Base-by-base conservation (phyloP, 2,888 invertebrate genomes). In the Strigamia maritima region DNA sequence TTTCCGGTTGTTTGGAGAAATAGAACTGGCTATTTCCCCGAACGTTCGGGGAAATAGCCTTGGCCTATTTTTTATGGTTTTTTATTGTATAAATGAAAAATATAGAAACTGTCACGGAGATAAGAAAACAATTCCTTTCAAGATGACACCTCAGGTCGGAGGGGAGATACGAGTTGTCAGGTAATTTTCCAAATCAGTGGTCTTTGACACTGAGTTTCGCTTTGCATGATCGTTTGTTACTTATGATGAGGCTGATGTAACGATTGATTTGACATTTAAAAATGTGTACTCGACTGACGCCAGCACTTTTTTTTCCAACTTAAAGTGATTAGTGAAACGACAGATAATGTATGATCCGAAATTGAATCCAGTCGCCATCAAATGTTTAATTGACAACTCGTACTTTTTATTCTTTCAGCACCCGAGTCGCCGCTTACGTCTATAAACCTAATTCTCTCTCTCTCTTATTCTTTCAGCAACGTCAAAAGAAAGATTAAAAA, bases 121-220 rank as follows among this genome's bases (percentile, higher is more conserved):
- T 70, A 70, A 70, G 70, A 28, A 70, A 26, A 70, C 70, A 70
- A 70, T 70, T 70, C 12, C 28, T 70, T 70, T 70, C 28, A 28
- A 70, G 26, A 54, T 70, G 70, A 26, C 70, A 70, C 70, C 70
- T 70, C n/a, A 26, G 70, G 12, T 3, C 16, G n/a, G 14, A 70
- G 28, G 3, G 70, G 14, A 70, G 70, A 70, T 70, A 70, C 28
- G 70, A 70, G 26, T 70, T 70, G 70, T 70, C 70, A 70, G 70
- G 70, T 70, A 70, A 70, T 70, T 70, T 70, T 70, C 70, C 70
- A 70, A 70, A 70, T 70, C 70, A 70, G 70, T 70, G 70, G 28
- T 70, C 70, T 70, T 70, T 70, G 70, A 70, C 70, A 70, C 28
- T 28, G 70, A 70, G 70, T 28, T 70, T 24, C 70, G 26, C 70